Percentiles rank a stretch among this genome's conserved stretches.
Evolutionary conservation across 2,113 vertebrate species (phyloP).

Genomic region (Lamprotornis superbus): DNA sequence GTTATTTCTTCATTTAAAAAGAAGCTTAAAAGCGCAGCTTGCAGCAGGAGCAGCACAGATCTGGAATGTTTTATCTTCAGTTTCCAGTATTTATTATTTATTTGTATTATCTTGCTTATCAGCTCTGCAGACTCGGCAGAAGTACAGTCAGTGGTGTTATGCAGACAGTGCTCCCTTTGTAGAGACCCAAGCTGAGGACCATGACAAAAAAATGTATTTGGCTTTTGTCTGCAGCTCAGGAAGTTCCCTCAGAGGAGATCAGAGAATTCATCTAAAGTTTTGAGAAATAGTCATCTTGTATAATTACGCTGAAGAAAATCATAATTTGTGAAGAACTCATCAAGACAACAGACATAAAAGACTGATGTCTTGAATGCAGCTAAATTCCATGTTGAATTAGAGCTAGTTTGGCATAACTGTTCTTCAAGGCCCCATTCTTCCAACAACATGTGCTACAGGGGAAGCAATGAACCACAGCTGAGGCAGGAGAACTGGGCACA

Average conservation of each 20-base stretch:
- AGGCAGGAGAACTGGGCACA: neutral
- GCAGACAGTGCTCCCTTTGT: constrained; percentile 30
- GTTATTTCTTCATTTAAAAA: neutral
- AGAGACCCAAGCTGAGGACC: neutral
- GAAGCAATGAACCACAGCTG: neutral
- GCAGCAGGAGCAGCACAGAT: neutral
- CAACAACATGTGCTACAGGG: neutral
- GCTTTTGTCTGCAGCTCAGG: neutral
- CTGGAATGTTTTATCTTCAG: neutral
- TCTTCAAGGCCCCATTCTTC: neutral
- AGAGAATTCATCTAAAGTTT: neutral
- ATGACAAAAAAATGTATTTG: neutral
- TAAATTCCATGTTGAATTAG: neutral
- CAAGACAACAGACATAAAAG: neutral
- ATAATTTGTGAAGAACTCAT: neutral
- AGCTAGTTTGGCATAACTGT: neutral
- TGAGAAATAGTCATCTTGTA: neutral
- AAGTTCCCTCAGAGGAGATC: neutral
- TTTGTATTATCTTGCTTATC: constrained; percentile 25
- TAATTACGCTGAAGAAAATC: neutral
- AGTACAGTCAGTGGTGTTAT: neutral
- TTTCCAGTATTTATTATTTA: constrained; percentile 24
- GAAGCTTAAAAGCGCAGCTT: neutral
- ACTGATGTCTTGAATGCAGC: neutral
- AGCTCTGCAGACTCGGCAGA: neutral